These are phyloP conservation scores for Pangasius macronema DNA, from an alignment of 2,797 vertebrate genomes.

Conservation along the genomic window DNA sequence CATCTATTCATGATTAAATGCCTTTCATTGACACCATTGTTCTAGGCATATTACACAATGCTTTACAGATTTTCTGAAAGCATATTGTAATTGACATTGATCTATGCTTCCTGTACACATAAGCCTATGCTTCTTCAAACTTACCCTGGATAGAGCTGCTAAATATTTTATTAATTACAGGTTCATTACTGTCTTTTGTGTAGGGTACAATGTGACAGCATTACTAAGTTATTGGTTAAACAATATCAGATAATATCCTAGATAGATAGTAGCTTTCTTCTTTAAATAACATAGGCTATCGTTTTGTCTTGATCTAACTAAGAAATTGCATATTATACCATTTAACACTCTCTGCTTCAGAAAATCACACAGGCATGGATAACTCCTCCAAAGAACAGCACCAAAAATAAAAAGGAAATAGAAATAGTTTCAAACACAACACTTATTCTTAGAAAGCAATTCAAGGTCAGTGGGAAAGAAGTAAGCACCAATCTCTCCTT, in stretches of 20 bases:
- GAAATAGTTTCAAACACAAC: not conserved
- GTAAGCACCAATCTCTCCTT: slow-evolving; percentile 67
- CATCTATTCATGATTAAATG: slow-evolving; percentile 28
- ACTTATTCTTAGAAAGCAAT: not conserved
- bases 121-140: not conserved
- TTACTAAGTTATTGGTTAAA: not conserved
- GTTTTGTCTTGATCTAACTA: slow-evolving; percentile 43
- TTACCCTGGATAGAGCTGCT: not conserved
- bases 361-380: not conserved
- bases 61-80: slow-evolving; percentile 2
- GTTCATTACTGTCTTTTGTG: not conserved
- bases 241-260: not conserved
- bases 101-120: not conserved
- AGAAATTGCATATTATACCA: not conserved
- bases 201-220: not conserved
- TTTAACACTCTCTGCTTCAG: not conserved
- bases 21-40: slow-evolving; percentile 19
- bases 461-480: slow-evolving; percentile 70
- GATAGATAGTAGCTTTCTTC: not conserved
- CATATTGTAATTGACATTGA: not conserved
- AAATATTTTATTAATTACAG: not conserved
- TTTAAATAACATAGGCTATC: not conserved
- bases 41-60: slow-evolving; percentile 19
- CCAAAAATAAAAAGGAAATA: not conserved
- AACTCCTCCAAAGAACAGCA: not conserved